A percentile compares a stretch with the other conserved stretches of the same genome.
phyloP scores from a whole-genome alignment of 2,797 vertebrate genomes.

The Anguilla pacifica region DNA sequence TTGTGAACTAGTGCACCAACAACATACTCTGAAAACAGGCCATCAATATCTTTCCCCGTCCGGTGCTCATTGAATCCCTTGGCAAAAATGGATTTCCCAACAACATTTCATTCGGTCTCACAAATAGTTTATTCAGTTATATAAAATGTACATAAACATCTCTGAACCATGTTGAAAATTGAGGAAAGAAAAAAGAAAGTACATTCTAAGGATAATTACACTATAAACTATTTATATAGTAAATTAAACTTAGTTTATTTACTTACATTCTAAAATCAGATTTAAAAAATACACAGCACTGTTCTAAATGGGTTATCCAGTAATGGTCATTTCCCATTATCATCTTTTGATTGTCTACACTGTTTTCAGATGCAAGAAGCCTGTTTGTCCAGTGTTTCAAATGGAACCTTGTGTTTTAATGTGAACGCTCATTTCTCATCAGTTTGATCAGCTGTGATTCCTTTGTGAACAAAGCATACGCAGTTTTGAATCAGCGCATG shows the following conservation, averaged over 20 bases:
- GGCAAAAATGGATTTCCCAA: neutral
- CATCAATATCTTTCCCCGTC: neutral
- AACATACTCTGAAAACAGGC: neutral
- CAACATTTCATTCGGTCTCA: neutral
- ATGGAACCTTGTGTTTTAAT: neutral
- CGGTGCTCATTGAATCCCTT: neutral
- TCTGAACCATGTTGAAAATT: conserved; percentile 49
- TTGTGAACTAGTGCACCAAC: neutral
- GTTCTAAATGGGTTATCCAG: conserved; percentile 19
- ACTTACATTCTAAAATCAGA: conserved; percentile 35
- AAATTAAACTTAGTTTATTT: conserved; percentile 42
- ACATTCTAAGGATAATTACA: conserved; percentile 61
- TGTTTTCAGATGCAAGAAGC: conserved; percentile 15
- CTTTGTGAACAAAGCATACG: neutral
- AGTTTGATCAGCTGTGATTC: neutral
- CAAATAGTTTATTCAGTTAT: conserved; percentile 53
- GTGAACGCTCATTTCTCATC: neutral
- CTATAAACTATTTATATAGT: conserved; percentile 54
- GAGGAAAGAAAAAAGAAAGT: conserved; percentile 57
- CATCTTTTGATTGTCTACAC: conserved; percentile 22
- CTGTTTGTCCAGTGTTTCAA: neutral
- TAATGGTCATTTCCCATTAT: conserved; percentile 18
- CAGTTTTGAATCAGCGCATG: neutral
- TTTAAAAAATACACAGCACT: conserved; percentile 37
- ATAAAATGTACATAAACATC: conserved; percentile 60